These are phyloP conservation scores for Drepanosiphum platanoidis DNA, from an alignment of 2,888 invertebrate genomes.

Conservation along the genomic window DNA sequence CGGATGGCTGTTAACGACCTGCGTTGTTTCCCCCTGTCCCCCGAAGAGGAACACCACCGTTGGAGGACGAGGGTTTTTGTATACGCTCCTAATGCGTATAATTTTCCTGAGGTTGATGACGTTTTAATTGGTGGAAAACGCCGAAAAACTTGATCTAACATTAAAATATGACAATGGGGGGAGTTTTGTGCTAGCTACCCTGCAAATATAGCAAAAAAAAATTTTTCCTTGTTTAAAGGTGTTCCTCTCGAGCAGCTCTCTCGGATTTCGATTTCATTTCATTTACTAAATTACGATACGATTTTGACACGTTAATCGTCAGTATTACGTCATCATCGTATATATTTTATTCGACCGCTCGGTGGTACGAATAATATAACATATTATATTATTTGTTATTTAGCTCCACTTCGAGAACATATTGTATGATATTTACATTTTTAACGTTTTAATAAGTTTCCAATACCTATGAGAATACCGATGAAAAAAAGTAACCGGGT, in stretches of 20 bases:
- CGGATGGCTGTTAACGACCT: slow-evolving; percentile 59
- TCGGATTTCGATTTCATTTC: background rate
- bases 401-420: background rate
- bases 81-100: slow-evolving; percentile 33
- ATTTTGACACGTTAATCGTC: background rate
- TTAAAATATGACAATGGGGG: slow-evolving; percentile 3
- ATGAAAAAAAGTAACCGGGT: slow-evolving; percentile 4
- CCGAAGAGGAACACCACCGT: background rate
- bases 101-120: slow-evolving; percentile 47
- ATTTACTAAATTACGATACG: background rate
- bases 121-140: slow-evolving; percentile 51
- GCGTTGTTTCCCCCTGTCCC: slow-evolving; percentile 7
- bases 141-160: slow-evolving; percentile 21
- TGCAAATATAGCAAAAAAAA: background rate
- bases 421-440: background rate
- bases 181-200: background rate
- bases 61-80: slow-evolving; percentile 47
- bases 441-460: slow-evolving; percentile 10
- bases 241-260: too few relatives aligned
- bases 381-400: background rate
- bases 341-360: background rate
- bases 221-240: too few relatives aligned
- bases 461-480: background rate
- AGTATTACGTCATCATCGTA: too few relatives aligned
- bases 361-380: background rate